Percentiles rank a stretch among this genome's conserved stretches.
phyloP scores from a whole-genome alignment of 2,113 vertebrate species.

The Coptodon bakossiorum region DNA sequence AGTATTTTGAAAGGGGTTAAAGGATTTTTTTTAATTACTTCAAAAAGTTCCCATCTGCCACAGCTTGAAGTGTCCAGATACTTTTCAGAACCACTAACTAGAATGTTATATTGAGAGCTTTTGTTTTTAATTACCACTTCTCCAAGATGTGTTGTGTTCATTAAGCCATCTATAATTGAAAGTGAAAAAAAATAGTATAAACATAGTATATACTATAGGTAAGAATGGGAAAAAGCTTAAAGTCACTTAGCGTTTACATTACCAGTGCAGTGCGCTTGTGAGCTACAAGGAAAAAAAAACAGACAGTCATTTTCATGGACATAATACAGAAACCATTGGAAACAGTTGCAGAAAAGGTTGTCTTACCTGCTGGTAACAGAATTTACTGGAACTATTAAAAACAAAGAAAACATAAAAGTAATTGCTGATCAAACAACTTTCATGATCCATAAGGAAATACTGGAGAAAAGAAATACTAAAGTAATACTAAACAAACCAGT shows the following conservation, averaged over 20 bases:
- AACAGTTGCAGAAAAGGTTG: background rate
- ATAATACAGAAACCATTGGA: background rate
- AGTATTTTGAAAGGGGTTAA: background rate
- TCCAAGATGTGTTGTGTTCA: background rate
- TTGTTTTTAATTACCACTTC: background rate
- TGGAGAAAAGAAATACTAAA: background rate
- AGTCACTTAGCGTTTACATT: background rate
- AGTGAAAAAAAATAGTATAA: background rate
- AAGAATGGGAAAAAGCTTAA: background rate
- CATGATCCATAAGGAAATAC: background rate
- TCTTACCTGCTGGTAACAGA: background rate
- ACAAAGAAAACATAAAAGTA: background rate
- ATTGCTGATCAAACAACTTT: background rate
- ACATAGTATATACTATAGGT: background rate
- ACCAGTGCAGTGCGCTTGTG: background rate
- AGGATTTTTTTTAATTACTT: rapidly evolving
- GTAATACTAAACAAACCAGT: background rate
- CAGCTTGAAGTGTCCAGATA: background rate
- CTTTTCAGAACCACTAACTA: background rate
- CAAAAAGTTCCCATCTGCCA: background rate
- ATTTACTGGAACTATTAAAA: background rate
- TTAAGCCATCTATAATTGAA: background rate
- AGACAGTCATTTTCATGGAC: background rate
- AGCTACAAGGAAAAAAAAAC: background rate
- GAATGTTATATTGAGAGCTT: background rate